Base-by-base conservation (phyloP, 2,113 vertebrate species). In the Boleophthalmus pectinirostris region DNA sequence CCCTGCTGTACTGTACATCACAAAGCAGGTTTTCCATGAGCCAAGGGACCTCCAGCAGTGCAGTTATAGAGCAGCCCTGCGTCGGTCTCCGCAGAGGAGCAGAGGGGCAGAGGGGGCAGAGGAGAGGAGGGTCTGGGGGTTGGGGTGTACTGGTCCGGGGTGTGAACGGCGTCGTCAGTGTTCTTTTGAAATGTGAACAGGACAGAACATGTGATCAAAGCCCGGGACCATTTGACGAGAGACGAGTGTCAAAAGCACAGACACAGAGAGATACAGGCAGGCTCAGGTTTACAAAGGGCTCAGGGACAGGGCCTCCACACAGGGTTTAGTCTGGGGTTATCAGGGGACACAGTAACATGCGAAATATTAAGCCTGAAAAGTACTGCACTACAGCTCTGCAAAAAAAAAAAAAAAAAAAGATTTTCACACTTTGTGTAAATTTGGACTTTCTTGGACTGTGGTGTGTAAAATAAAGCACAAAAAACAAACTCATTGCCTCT, bases 121-220 rank as follows among this genome's bases (percentile, higher is more conserved):
- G 29, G 29, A n/a, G n/a, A n/a, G n/a, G n/a, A n/a, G n/a, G 29
- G 29, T 2, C 29, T 29, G 29, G 29, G 73, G 2, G 45, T 58
- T 14, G 69, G 75, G 16, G 20, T 29, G 68, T 46, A 45, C 63
- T 68, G 72, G 46, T 43, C 29, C n/a, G 1, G 73, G 85, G 91
- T 89, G 90, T 83, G 82, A 90, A 89, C 24, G 61, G 70, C 20
- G 49, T 69, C 16, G 61, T 64, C 33, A 76, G 79, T 82, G 77
- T 68, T 29, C 25, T 63, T 69, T 71, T 80, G 78, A 82, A 79
- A 82, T 67, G 72, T 53, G 77, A 87, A 80, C 58, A 46, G 56
- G 82, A 82, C 9, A 60, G 75, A 66, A 77, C 56, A 18, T 38
- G 14, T 56, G 88, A 93, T 91, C 89, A 90, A 89, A 90, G 89